Evolutionary conservation across 2,888 invertebrate species (phyloP), one percentile per base, ranked within the genome.

Genomic region (Leptogaster cylindrica): DNA sequence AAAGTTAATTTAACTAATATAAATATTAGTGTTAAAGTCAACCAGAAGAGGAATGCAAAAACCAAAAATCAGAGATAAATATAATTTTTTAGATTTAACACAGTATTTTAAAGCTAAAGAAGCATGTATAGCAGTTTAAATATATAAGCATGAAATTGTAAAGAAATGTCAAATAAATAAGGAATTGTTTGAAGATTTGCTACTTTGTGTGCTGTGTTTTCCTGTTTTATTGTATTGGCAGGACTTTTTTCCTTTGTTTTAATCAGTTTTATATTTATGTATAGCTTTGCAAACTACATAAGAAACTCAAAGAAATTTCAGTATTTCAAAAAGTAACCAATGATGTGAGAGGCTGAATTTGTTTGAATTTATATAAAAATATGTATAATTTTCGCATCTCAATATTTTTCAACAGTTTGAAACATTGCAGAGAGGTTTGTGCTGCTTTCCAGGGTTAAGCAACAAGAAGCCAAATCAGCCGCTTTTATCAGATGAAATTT

Each of bases 371-470:
- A n/a, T n/a, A n/a, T n/a, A n/a, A n/a, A n/a, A n/a, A n/a, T n/a
- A n/a, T n/a, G n/a, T n/a, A n/a, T n/a, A n/a, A n/a, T n/a, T n/a
- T n/a, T n/a, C n/a, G n/a, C n/a, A n/a, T n/a, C n/a, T n/a, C n/a
- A n/a, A n/a, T n/a, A n/a, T 31, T 41, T 18, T 16, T 25, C 23
- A 52, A 36, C 50, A 70, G 69, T 70, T 69, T 65, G 65, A 68
- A 52, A 72, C 67, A 27, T 65, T 71, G n/a, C 72, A 73, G 68
- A 46, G 72, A 50, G 73, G 73, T 44, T 69, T 73, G 48, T 73
- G 73, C 67, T 73, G 73, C 61, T 73, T 73, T 69, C 73, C 73
- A 20, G 70, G 73, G 58, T 70, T 73, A 65, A 70, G 70, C 27
- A 70, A 68, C 8, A 73, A 73, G 50, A 73, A 73, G 66, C 68